Conservation (phyloP, 2,113 vertebrate genomes). For the Gambusia holbrooki region DNA sequence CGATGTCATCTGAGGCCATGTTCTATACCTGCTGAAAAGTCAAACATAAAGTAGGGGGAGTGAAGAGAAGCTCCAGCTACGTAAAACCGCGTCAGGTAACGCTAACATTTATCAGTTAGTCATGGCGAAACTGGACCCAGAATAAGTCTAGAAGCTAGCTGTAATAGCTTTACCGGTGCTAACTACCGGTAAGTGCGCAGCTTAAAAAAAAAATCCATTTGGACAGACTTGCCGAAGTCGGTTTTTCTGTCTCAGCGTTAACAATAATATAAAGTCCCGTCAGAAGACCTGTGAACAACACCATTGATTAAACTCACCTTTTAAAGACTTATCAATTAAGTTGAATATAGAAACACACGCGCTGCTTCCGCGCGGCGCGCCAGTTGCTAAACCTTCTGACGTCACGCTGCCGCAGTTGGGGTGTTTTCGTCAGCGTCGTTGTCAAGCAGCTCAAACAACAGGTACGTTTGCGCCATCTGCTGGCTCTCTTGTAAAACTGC, state of each 20-base stretch:
- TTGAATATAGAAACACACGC: constrained; percentile 6
- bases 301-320: neutral
- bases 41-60: neutral
- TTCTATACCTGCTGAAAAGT: constrained; percentile 4
- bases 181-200: constrained; percentile 20
- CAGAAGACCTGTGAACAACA: accelerated
- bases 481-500: neutral
- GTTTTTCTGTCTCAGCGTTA: neutral
- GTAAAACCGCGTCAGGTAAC: neutral
- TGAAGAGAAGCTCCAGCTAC: neutral
- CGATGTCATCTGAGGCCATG: constrained; percentile 92
- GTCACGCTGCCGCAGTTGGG: constrained; percentile 21
- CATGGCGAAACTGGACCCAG: too few species aligned
- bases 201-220: neutral
- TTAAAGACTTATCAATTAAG: neutral
- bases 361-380: constrained; percentile 41
- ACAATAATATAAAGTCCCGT: neutral
- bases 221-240: neutral
- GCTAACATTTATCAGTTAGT: neutral
- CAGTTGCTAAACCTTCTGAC: constrained; percentile 47
- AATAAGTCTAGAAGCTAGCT: constrained; percentile 3
- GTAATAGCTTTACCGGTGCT: constrained; percentile 42
- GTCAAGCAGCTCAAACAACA: neutral
- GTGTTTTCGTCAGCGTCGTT: neutral
- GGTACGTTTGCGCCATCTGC: constrained; percentile 7